Evolutionary conservation across 2,888 invertebrate genomes (phyloP).

Genomic region (Pteria penguin): DNA sequence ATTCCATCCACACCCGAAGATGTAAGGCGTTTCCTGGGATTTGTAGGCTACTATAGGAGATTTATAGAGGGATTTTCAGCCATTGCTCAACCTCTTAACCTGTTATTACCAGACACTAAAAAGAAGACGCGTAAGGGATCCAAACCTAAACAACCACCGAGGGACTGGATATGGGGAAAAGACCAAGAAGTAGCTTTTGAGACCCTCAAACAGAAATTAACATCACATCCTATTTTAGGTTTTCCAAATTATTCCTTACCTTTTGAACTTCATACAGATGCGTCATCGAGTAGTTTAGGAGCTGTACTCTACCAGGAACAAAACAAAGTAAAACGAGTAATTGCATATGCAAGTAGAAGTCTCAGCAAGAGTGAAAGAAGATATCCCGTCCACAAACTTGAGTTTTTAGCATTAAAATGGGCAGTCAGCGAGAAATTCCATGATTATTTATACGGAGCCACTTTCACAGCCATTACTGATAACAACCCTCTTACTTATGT

Average conservation of each 20-base stretch:
- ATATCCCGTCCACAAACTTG: background rate
- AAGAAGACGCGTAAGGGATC: background rate
- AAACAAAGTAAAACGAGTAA: background rate
- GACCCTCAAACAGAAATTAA: background rate
- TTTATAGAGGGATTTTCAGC: background rate
- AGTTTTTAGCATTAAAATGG: background rate
- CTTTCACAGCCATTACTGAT: background rate
- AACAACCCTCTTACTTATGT: background rate
- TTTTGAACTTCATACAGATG: background rate
- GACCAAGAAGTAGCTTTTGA: too few species aligned
- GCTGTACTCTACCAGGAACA: background rate
- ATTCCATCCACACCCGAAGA: background rate
- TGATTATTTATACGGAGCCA: background rate
- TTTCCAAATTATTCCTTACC: background rate
- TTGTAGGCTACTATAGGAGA: conserved; percentile 8
- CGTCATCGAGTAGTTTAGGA: background rate
- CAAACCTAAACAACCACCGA: background rate
- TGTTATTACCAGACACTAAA: background rate
- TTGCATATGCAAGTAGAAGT: background rate
- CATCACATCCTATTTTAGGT: background rate
- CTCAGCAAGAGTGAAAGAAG: background rate
- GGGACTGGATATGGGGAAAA: background rate
- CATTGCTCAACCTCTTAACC: background rate
- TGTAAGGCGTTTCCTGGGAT: background rate
- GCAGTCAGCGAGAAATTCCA: background rate